These are phyloP conservation scores for Ophion costatus DNA, from an alignment of 2,888 invertebrate genomes.

Conservation along the genomic window DNA sequence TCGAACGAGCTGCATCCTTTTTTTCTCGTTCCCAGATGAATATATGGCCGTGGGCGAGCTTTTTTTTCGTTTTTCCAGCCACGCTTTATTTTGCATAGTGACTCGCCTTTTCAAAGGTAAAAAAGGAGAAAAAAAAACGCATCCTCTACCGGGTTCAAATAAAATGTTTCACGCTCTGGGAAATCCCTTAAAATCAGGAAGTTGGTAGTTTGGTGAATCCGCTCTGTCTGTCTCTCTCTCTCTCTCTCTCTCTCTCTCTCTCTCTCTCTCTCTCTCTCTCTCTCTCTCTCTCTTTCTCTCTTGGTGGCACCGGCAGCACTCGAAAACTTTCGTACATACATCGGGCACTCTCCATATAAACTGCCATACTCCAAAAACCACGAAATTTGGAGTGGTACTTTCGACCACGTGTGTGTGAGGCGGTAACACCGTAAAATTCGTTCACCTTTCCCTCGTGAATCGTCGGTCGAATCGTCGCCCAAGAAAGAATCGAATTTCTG, in stretches of 20 bases:
- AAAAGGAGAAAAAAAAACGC: neutral
- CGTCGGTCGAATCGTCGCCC: neutral
- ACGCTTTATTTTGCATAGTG: neutral
- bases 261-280: constrained; percentile 1
- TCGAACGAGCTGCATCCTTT: no score
- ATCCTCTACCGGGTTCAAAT: constrained; percentile 6
- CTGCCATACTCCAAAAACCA: constrained; percentile 69
- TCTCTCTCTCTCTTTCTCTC: constrained; percentile 24
- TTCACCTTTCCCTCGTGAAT: neutral
- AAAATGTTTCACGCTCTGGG: constrained; percentile 53
- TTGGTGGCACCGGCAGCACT: neutral
- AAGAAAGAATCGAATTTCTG: neutral
- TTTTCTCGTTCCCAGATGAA: no score
- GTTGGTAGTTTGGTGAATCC: constrained; percentile 38
- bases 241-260: constrained; percentile 28
- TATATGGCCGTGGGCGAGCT: no score
- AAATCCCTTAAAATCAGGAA: constrained; percentile 56
- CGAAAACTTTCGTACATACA: constrained; percentile 21
- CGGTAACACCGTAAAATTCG: constrained; percentile 11
- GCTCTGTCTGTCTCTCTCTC: constrained; percentile 22
- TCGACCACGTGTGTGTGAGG: neutral
- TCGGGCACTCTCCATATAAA: constrained; percentile 70
- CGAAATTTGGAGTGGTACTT: constrained; percentile 55
- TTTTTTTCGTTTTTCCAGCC: no score
- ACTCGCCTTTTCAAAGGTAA: constrained; percentile 8